These are phyloP conservation scores for Upupa epops DNA, from an alignment of 2,113 vertebrate species.

Conservation along the genomic window DNA sequence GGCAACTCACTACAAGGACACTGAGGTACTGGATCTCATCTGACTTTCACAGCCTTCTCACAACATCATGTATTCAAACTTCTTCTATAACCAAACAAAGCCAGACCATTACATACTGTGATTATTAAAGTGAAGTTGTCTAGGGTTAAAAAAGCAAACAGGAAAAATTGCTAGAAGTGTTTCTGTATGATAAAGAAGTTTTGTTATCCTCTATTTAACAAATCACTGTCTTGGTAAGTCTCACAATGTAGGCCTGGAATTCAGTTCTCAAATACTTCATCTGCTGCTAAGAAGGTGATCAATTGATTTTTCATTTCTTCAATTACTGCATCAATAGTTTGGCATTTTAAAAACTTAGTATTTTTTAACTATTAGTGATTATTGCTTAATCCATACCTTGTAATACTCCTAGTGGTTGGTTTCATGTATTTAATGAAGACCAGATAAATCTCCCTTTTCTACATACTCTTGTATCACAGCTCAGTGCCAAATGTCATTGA, in stretches of 20 bases:
- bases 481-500: background rate
- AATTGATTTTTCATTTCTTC: background rate
- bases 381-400: constrained; percentile 4
- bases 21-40: background rate
- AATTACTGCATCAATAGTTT: background rate
- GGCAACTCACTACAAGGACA: too few species aligned
- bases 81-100: background rate
- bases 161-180: background rate
- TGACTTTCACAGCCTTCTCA: background rate
- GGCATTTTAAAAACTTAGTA: background rate
- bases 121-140: background rate
- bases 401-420: background rate
- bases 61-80: background rate
- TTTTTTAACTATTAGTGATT: background rate
- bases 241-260: background rate
- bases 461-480: background rate
- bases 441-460: background rate
- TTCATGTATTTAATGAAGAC: constrained; percentile 2
- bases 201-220: constrained; percentile 7
- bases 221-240: background rate
- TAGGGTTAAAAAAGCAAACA: background rate
- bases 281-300: background rate
- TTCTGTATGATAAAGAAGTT: background rate
- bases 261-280: background rate
- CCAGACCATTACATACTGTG: background rate